Evolutionary conservation across 64 coral and sea anemone genomes (phyloP).

Genomic region (Actinia tenebrosa): DNA sequence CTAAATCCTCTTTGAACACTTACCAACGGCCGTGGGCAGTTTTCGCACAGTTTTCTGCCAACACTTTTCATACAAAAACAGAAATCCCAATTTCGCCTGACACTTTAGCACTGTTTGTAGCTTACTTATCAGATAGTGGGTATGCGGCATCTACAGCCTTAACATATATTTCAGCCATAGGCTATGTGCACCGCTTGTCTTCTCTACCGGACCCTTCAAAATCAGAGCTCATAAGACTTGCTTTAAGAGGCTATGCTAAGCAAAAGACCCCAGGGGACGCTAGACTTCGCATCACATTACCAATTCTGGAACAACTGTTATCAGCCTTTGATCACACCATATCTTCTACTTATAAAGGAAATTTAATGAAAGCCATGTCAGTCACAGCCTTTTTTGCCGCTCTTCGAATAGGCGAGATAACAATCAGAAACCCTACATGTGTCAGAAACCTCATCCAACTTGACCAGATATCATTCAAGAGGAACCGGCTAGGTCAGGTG

Average conservation of each 20-base stretch:
- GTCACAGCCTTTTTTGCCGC: slow-evolving; percentile 15
- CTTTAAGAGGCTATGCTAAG: neutral
- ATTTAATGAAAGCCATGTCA: slow-evolving; percentile 9
- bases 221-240: neutral
- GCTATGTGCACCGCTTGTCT: slow-evolving; percentile 12
- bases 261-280: neutral
- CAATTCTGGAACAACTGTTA: neutral
- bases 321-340: slow-evolving; percentile 20
- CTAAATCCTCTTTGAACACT: neutral
- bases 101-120: slow-evolving; percentile 11
- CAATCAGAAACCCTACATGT: neutral
- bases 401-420: slow-evolving; percentile 18
- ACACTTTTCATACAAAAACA: neutral
- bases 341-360: neutral
- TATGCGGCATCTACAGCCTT: slow-evolving; percentile 13
- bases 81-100: neutral
- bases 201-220: neutral
- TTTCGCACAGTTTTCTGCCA: neutral
- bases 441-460: slow-evolving; percentile 5
- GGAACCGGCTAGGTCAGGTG: neutral
- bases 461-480: slow-evolving; percentile 2
- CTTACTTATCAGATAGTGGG: neutral
- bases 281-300: slow-evolving; percentile 17
- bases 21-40: slow-evolving; percentile 15
- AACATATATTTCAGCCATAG: slow-evolving; percentile 13